Evolutionary conservation across 2,113 vertebrate species (phyloP).

Genomic region (Brienomyrus brachyistius): DNA sequence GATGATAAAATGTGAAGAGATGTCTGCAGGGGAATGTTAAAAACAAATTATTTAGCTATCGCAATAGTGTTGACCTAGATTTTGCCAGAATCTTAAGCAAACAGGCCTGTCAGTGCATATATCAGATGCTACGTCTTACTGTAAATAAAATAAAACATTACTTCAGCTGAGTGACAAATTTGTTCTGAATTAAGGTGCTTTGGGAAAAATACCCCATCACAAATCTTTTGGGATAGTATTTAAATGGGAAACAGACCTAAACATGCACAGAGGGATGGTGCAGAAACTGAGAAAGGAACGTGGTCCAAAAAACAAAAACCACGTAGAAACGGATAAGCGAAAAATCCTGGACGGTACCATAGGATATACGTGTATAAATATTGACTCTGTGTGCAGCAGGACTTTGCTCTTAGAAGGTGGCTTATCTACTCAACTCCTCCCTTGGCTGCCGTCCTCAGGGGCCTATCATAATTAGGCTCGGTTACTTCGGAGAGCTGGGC

Average conservation of each 20-base stretch:
- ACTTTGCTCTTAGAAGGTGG: background rate
- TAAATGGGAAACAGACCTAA: slow-evolving; percentile 15
- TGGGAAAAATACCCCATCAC: background rate
- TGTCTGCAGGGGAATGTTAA: background rate
- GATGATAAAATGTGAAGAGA: background rate
- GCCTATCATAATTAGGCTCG: slow-evolving; percentile 45
- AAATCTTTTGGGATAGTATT: background rate
- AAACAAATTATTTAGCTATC: background rate
- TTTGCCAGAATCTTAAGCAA: background rate
- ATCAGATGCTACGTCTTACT: background rate
- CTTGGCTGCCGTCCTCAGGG: slow-evolving; percentile 34
- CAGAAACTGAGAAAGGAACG: background rate
- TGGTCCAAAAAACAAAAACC: background rate
- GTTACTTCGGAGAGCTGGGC: slow-evolving; percentile 42
- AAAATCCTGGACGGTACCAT: background rate
- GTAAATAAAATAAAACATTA: background rate
- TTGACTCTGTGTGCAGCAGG: background rate
- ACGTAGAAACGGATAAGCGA: too few species aligned
- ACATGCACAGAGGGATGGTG: background rate
- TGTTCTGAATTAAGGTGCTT: slow-evolving; percentile 12
- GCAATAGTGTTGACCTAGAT: background rate
- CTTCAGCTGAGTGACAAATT: background rate
- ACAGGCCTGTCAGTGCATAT: background rate
- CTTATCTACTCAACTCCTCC: slow-evolving; percentile 17
- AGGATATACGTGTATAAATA: background rate